Evolutionary conservation across 1,140 invertebrate species (phyloP).

Genomic region (Aphaenogaster ashmeadi): DNA sequence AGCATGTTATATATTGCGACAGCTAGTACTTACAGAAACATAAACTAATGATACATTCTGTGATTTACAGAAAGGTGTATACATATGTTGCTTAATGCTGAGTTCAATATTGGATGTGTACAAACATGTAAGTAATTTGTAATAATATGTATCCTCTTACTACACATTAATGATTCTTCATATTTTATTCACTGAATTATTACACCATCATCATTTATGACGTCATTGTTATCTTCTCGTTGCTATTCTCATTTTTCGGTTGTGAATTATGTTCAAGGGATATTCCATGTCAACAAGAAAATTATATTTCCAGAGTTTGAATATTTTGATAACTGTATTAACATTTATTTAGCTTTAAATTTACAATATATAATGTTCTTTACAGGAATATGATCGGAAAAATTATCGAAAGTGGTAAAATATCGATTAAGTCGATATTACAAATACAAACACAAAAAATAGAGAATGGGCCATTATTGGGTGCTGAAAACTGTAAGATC

Average conservation of each 20-base stretch:
- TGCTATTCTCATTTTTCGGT: constrained; percentile 62
- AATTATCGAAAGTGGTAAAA: constrained; percentile 14
- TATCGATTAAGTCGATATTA: not conserved
- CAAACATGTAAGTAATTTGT: constrained; percentile 85
- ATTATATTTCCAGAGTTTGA: constrained; percentile 27
- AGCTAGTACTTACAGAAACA: not conserved
- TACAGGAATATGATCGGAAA: constrained; percentile 24
- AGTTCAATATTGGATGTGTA: constrained; percentile 84
- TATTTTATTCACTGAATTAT: constrained; percentile 64
- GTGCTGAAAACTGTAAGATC: constrained; percentile 6
- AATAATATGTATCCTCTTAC: constrained; percentile 74
- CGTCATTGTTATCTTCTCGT: constrained; percentile 59
- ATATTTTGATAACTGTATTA: constrained; percentile 55
- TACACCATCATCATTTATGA: constrained; percentile 41
- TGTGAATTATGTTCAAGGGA: constrained; percentile 58
- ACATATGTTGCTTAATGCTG: constrained; percentile 95
- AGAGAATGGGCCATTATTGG: not conserved
- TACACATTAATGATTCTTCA: constrained; percentile 65
- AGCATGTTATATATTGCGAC: constrained; percentile 14
- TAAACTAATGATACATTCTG: not conserved
- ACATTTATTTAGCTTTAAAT: constrained; percentile 20
- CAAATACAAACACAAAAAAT: constrained; percentile 1
- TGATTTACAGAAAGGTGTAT: constrained; percentile 93
- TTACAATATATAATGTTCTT: constrained; percentile 28
- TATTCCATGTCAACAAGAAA: constrained; percentile 66